Conservation (phyloP, 2,113 vertebrate species). For the Protobothrops mucrosquamatus region DNA sequence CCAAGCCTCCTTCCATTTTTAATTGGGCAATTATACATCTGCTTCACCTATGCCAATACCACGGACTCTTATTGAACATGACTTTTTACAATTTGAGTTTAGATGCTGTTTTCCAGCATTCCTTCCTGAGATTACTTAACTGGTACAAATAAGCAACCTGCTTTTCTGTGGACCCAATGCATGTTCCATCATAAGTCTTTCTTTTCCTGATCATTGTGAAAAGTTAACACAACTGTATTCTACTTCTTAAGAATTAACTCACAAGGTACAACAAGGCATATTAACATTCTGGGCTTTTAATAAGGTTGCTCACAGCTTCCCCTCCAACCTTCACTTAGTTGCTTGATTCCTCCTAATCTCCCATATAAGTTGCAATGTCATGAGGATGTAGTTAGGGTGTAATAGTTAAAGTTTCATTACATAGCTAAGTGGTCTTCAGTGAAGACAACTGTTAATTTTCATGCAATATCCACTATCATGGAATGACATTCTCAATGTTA, state of each 20-base stretch:
- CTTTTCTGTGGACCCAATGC: neutral
- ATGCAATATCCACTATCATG: neutral
- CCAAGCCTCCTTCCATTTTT: neutral
- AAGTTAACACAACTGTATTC: neutral
- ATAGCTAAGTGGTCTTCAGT: neutral
- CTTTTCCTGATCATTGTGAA: neutral
- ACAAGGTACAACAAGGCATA: neutral
- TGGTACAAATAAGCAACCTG: neutral
- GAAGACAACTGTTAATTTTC: neutral
- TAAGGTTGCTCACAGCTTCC: neutral
- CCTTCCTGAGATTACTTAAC: neutral
- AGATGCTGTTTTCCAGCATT: neutral
- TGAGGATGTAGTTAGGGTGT: neutral
- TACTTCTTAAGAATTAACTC: neutral
- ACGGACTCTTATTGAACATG: neutral
- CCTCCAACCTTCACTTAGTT: neutral
- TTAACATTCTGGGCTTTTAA: neutral
- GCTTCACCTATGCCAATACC: neutral
- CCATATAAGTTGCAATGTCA: neutral
- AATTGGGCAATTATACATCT: neutral
- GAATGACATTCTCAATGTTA: neutral
- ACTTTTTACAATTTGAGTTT: neutral
- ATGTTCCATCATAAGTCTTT: neutral
- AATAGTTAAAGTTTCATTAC: neutral
- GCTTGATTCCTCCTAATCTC: neutral